A percentile compares a stretch with the other conserved stretches of the same genome.
phyloP scores from a whole-genome alignment of 2,888 invertebrate genomes.

The Brachyptera putata region DNA sequence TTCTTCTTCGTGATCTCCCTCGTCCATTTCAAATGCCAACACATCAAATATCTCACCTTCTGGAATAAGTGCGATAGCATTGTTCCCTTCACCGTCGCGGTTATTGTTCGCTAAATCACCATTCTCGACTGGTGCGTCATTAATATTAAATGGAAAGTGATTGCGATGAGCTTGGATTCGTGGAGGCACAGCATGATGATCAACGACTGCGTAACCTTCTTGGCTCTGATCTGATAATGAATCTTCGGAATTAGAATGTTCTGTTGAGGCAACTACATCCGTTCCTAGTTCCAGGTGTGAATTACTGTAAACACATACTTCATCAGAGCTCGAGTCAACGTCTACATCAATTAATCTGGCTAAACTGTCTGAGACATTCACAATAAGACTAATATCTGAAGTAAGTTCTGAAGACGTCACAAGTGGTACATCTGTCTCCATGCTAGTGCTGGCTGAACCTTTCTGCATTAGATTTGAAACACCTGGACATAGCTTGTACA shows the following conservation, averaged over 20 bases:
- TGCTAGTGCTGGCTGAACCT: not conserved
- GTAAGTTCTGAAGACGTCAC: too few relatives aligned
- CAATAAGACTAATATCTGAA: not conserved
- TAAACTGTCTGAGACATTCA: not conserved
- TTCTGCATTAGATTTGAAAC: not conserved
- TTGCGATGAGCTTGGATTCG: slow-evolving; percentile 9
- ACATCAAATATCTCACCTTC: slow-evolving; percentile 36
- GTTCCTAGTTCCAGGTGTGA: slow-evolving; percentile 38
- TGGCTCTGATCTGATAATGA: slow-evolving; percentile 26
- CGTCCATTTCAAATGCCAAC: slow-evolving; percentile 30
- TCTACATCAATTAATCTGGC: not conserved
- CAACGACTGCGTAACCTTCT: slow-evolving; percentile 2
- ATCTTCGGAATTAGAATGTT: slow-evolving; percentile 31
- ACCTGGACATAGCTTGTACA: too few relatives aligned
- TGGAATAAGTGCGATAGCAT: slow-evolving; percentile 41
- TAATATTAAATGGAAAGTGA: slow-evolving; percentile 28
- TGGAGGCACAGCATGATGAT: slow-evolving; percentile 15
- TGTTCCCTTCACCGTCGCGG: slow-evolving; percentile 50
- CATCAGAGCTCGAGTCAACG: not conserved
- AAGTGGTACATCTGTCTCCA: not conserved
- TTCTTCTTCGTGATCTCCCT: slow-evolving; percentile 18
- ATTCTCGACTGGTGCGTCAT: slow-evolving; percentile 45
- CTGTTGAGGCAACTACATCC: slow-evolving; percentile 37
- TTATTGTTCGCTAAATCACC: slow-evolving; percentile 53
- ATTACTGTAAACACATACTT: not conserved